Evolutionary conservation across 2,113 vertebrate genomes (phyloP).

Genomic region (Nannobrachium achirus): DNA sequence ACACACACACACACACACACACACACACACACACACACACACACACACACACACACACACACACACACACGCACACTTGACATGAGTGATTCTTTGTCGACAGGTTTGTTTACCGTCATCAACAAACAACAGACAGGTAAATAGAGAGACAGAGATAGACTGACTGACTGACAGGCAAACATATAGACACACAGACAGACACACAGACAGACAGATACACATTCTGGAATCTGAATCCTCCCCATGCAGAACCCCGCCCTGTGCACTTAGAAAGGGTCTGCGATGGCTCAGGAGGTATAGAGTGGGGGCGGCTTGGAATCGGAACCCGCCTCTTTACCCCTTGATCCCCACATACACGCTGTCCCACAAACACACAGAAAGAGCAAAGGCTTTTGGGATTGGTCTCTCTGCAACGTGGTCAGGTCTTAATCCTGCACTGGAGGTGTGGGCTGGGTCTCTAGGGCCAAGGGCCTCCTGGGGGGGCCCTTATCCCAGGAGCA

Average conservation of each 20-base stretch:
- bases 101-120: no score
- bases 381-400: slow-evolving; percentile 50
- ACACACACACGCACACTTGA: not conserved
- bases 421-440: slow-evolving; percentile 56
- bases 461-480: slow-evolving; percentile 39
- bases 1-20: slow-evolving; percentile 1
- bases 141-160: no score
- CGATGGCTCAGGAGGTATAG: no score
- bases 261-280: no score
- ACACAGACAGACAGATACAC: no score
- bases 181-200: no score
- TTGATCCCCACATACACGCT: slow-evolving; percentile 9
- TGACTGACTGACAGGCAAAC: no score
- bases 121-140: no score
- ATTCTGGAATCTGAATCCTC: no score
- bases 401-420: slow-evolving; percentile 53
- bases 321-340: slow-evolving; percentile 5
- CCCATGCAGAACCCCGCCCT: no score
- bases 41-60: slow-evolving; percentile 5
- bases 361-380: slow-evolving; percentile 28
- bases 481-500: slow-evolving; percentile 47
- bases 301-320: no score
- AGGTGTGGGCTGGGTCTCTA: slow-evolving; percentile 37
- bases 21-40: not conserved
- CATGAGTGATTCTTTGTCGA: no score